Evolutionary conservation across 1,140 invertebrate species (phyloP), one percentile per base, ranked within the genome.

Genomic region (Achroia grisella): DNA sequence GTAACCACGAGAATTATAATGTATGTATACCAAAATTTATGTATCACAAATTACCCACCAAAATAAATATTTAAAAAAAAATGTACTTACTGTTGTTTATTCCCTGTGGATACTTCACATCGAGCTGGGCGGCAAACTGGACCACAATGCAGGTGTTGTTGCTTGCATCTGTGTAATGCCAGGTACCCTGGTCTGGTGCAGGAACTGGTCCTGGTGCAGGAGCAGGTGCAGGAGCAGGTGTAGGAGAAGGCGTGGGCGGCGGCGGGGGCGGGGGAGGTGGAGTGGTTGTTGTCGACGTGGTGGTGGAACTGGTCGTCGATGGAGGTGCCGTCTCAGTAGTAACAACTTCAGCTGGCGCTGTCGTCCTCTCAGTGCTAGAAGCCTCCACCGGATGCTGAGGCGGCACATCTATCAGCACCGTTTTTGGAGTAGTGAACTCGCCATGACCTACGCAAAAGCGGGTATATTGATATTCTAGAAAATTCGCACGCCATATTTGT

Each of bases 81-180:
- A 41, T 15, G 31, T 53, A 66, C 62, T 67, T 45, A 75, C 69
- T 51, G 43, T 66, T 70, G 48, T 69, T 68, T 35, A 82, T 71
- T 44, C 65, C 70, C 23, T 74, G 82, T 11, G 60, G 53, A 56
- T 91, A 90, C 4, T 86, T 88, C 28, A 92, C 71, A 57, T 90
- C 90, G 9, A 92, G 65, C 44, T 90, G 87, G 8, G 87, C 85
- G 3, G 89, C 89, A 88, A 92, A 89, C 67, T 89, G 74, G 1
- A 90, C 62, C 10, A 91, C 62, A 31, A 93, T 87, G 59, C 91
- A 91, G 4, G 86, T 86, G 2, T 75, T 64, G 46, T 86, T 87
- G 35, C 6, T 37, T 3, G 52, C 32, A 33, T 87, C 75, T 0
- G 70, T 74, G 49, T 64, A 83, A 0, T 50, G 36, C 91, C 91